Evolutionary conservation across 1,140 invertebrate genomes (phyloP).

Genomic region (Pogonomyrmex californicus): DNA sequence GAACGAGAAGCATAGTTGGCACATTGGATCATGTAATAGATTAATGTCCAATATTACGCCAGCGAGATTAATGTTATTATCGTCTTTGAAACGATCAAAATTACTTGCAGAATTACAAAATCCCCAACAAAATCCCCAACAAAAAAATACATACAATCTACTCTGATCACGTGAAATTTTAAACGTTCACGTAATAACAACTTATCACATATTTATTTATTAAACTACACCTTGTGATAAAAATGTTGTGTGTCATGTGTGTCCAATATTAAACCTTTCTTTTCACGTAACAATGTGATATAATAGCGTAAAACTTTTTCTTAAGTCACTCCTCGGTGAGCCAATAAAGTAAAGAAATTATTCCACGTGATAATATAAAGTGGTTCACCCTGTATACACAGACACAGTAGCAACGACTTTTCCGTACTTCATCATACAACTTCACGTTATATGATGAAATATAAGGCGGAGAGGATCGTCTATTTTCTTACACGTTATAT

Average conservation of each 20-base stretch:
- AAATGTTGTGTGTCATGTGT: background rate
- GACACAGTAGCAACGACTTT: slow-evolving; percentile 38
- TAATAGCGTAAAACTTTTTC: background rate
- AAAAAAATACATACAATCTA: background rate
- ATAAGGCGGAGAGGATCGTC: slow-evolving; percentile 35
- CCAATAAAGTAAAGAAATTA: slow-evolving; percentile 46
- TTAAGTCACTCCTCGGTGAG: background rate
- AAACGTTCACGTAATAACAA: background rate
- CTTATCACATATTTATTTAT: slow-evolving; percentile 17
- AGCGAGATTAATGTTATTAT: background rate
- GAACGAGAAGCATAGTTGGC: background rate
- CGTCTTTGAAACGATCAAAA: background rate
- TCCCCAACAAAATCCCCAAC: too few relatives aligned
- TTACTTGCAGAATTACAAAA: background rate
- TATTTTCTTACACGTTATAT: slow-evolving; percentile 65
- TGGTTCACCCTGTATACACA: slow-evolving; percentile 43
- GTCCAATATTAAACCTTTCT: slow-evolving; percentile 6
- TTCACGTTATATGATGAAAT: slow-evolving; percentile 51
- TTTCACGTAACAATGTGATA: background rate
- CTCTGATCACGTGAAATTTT: background rate
- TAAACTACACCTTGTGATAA: background rate
- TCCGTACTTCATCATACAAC: slow-evolving; percentile 49
- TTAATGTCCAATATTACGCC: slow-evolving; percentile 45
- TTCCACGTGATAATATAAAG: slow-evolving; percentile 44
- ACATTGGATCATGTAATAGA: slow-evolving; percentile 35